Base-by-base conservation (phyloP, 2,888 invertebrate species). In the Polydrusus pterygomalis region DNA sequence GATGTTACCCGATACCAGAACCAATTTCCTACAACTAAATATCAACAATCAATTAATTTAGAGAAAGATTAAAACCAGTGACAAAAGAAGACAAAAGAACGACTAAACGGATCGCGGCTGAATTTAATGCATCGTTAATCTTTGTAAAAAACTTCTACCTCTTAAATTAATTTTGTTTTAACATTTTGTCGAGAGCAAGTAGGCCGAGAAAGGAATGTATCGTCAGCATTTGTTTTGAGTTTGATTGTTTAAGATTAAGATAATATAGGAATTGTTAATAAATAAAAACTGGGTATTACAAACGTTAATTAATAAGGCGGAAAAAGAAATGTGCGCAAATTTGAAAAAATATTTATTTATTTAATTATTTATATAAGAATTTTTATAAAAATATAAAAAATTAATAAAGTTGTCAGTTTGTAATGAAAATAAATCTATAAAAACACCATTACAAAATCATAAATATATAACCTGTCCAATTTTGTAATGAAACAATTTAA, bases 121-220 rank as follows among this genome's bases (percentile, higher is more conserved):
- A 64, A 64, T 76, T 78, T 75, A 78, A 74, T 75, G 78, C 67
- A 76, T 78, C 78, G 78, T 78, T 78, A 78, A 78, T 78, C 78
- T 76, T 73, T 75, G 78, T 78, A 77, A 77, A 77, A 77, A 74
- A 67, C 68, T 70, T 74, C 75, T 62, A 62, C 73, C 70, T 75
- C 72, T 56, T 67, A 76, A 76, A 78, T 76, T 75, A 74, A 75
- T 77, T 78, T 77, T 67, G 60, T 77, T 70, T 67, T 65, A 73
- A 72, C 74, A 64, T 67, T 77, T 75, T 72, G 71, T 68, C 38
- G 75, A 65, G 69, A 64, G 30, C 74, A 74, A 73, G 77, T 77
- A 77, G 77, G 77, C 49, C 63, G 75, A 47, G 74, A 74, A 74
- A 45, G 76, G 73, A 76, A 76, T 76, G 68, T 73, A 62, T 69